Evolutionary conservation across 1,140 invertebrate genomes (phyloP), one percentile per base, ranked within the genome.

Genomic region (Leptinotarsa lineolata): DNA sequence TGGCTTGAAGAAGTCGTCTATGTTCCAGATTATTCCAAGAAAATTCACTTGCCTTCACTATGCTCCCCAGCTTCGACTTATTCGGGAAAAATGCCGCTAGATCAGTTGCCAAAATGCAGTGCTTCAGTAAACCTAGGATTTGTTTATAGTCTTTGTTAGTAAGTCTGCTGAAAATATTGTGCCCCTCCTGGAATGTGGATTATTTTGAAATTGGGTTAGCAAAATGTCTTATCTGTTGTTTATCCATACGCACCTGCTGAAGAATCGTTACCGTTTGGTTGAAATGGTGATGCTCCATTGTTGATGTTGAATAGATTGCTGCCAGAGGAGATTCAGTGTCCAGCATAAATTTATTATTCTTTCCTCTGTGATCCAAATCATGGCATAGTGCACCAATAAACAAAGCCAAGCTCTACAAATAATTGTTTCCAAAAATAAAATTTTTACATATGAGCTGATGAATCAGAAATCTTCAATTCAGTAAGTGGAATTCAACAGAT

Each of bases 241-340:
- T n/a, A 13, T 48, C 13, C 12, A n/a, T 48, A 18, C 48, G 5
- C 15, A 54, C n/a, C 48, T 18, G 48, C 48, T 54, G 15, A 0
- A 54, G 15, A 54, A 54, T 54, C 4, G n/a, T 54, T 2, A 95
- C 91, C 2, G 94, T 95, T 79, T 94, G 93, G 83, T 95, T 95
- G 81, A 95, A 95, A 83, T 95, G 94, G 82, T 95, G 94, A 82
- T 95, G 93, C 81, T 95, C 94, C 87, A 95, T 91, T 3, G 93
- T 93, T 5, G 92, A 94, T 15, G 93, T 95, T 11, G 91, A 90
- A 82, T 95, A 95, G 78, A 95, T 92, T 4, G 91, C 88, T 4
- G 93, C 94, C 39, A 95, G 83, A 0, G 94, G 93, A 4, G 93
- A 93, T 58, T 90, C 90, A n/a, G 90, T 92, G 68, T 94, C 92